Conservation (phyloP, 2,113 vertebrate species). For the Pionites leucogaster region DNA sequence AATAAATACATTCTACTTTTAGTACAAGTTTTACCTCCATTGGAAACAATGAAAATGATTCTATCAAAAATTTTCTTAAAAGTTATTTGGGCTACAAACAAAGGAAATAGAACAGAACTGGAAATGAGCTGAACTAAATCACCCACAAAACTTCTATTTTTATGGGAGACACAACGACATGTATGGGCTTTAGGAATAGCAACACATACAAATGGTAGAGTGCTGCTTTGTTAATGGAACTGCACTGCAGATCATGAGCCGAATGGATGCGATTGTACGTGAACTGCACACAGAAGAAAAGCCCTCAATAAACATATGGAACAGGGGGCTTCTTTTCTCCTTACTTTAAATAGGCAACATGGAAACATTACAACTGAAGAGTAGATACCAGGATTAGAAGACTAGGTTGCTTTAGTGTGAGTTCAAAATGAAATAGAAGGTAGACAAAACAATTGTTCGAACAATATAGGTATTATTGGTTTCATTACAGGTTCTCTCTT, state of each 20-base stretch:
- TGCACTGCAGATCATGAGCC: conserved; percentile 4
- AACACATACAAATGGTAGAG: conserved; percentile 22
- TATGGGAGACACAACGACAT: background rate
- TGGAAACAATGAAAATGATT: conserved; percentile 38
- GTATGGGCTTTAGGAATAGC: conserved; percentile 24
- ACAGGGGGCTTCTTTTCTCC: conserved; percentile 20
- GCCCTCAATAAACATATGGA: conserved; percentile 51
- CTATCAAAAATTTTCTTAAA: conserved; percentile 22
- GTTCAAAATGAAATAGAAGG: conserved; percentile 37
- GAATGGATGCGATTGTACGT: conserved; percentile 41
- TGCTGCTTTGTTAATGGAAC: conserved; percentile 32
- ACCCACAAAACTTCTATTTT: conserved; percentile 24
- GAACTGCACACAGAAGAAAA: conserved; percentile 47
- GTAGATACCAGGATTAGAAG: conserved; percentile 10
- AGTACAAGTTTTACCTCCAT: conserved; percentile 15
- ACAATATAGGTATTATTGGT: background rate
- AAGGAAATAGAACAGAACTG: conserved; percentile 7
- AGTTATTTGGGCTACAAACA: conserved; percentile 7
- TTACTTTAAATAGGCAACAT: conserved; percentile 44
- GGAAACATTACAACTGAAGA: conserved; percentile 22
- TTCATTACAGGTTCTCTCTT: background rate
- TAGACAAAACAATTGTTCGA: conserved; percentile 35
- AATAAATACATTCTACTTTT: conserved; percentile 14
- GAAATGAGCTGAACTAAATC: conserved; percentile 27
- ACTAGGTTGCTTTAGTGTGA: conserved; percentile 14